Percentiles rank a stretch among this genome's conserved stretches.
Conservation (phyloP, 2,113 vertebrate genomes). For the Marcusenius ussheri region DNA sequence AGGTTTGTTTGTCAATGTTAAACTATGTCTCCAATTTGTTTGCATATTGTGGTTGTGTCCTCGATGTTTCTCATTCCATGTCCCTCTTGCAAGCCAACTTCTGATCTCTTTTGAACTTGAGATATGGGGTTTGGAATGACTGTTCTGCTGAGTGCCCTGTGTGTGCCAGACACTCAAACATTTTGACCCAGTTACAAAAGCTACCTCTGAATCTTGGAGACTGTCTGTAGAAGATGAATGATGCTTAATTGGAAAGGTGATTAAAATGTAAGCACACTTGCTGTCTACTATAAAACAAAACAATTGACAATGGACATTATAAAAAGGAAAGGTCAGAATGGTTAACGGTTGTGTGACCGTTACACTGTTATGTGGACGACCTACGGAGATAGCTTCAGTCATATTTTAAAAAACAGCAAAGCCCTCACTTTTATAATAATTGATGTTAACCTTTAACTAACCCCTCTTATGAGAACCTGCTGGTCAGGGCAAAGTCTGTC, state of each 20-base stretch:
- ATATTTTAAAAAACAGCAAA: not conserved
- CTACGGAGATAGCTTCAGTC: not conserved
- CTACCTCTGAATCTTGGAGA: not conserved
- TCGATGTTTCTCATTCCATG: conserved; percentile 45
- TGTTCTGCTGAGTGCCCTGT: conserved; percentile 32
- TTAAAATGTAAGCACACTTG: not conserved
- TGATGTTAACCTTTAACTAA: conserved; percentile 61
- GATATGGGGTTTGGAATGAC: conserved; percentile 25
- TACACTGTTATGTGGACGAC: not conserved
- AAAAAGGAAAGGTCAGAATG: conserved; percentile 28
- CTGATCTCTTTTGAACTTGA: conserved; percentile 34
- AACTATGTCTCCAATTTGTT: conserved; percentile 48
- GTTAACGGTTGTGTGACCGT: not conserved
- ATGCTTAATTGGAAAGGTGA: not conserved
- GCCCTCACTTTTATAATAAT: conserved; percentile 45
- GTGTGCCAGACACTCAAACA: conserved; percentile 16
- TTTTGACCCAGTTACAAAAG: not conserved
- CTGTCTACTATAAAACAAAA: not conserved
- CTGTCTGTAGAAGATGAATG: not conserved
- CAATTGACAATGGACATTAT: not conserved
- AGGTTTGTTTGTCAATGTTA: conserved; percentile 38
- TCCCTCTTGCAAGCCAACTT: conserved; percentile 55
- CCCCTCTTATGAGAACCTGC: conserved; percentile 55
- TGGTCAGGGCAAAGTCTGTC: not conserved
- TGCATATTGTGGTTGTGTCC: conserved; percentile 30